Evolutionary conservation across 2,888 invertebrate genomes (phyloP).

Genomic region (Synergus gifuensis): DNA sequence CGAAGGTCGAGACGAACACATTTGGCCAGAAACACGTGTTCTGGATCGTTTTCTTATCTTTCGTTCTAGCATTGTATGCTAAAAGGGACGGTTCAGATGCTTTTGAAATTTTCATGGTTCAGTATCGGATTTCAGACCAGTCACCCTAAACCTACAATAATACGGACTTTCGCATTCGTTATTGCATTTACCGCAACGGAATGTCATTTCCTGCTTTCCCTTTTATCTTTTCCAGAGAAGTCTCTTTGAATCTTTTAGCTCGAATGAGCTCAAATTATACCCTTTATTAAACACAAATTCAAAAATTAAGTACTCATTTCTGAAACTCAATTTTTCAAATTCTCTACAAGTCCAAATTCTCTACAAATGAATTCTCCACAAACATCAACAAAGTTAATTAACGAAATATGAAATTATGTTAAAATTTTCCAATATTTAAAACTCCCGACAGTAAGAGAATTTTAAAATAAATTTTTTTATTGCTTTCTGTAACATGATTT

Average conservation of each 20-base stretch:
- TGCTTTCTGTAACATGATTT: neutral
- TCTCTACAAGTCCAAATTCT: no score
- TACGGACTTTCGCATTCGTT: conserved; percentile 12
- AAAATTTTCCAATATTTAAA: no score
- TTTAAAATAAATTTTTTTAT: no score
- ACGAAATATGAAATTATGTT: no score
- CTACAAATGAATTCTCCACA: no score
- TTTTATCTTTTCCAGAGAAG: neutral
- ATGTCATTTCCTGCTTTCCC: neutral
- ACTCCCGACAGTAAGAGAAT: no score
- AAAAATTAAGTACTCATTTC: neutral
- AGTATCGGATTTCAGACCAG: conserved; percentile 17
- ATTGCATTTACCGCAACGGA: neutral
- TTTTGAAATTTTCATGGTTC: conserved; percentile 32
- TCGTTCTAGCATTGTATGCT: conserved; percentile 7
- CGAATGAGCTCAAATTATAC: neutral
- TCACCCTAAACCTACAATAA: conserved; percentile 3
- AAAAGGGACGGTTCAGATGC: neutral
- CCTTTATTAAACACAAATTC: neutral
- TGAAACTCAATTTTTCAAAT: no score
- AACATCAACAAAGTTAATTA: no score
- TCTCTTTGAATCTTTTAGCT: neutral
- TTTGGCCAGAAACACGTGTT: conserved; percentile 38
- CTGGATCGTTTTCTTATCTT: conserved; percentile 33
- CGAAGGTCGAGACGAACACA: conserved; percentile 22